Evolutionary conservation across 2,888 invertebrate species (phyloP).

Genomic region (Hydropsyche betteni): DNA sequence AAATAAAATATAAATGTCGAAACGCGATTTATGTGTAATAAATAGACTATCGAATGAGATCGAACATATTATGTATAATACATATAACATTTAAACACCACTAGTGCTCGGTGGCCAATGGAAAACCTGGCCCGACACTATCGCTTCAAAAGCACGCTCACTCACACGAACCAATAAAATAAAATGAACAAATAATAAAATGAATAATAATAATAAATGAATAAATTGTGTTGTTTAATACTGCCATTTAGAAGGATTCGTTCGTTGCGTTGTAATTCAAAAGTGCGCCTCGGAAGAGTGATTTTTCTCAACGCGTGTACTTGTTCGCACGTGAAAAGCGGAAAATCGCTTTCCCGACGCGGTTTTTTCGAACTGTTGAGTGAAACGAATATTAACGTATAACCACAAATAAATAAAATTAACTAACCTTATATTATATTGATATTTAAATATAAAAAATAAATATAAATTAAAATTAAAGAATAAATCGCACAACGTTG

Average conservation of each 20-base stretch:
- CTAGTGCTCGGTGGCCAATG: not conserved
- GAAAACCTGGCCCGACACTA: not conserved
- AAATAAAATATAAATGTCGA: too few species aligned
- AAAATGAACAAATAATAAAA: conserved; percentile 12
- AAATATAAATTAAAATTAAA: conserved; percentile 12
- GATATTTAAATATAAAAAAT: conserved; percentile 4
- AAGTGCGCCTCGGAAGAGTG: conserved; percentile 3
- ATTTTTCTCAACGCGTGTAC: not conserved
- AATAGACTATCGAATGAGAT: not conserved
- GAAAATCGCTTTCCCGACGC: not conserved
- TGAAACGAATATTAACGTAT: not conserved
- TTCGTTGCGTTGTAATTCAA: not conserved
- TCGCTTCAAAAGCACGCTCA: conserved; percentile 37
- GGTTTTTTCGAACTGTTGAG: not conserved
- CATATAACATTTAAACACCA: not conserved
- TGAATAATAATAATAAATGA: conserved; percentile 10
- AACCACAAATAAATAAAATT: not conserved
- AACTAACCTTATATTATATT: conserved; percentile 11
- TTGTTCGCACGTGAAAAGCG: not conserved
- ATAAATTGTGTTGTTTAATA: conserved; percentile 13
- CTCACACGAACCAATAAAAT: conserved; percentile 10
- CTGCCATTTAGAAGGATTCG: conserved; percentile 25
- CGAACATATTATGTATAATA: not conserved
- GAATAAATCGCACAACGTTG: conserved; percentile 29
- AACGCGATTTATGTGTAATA: not conserved